These are phyloP conservation scores for Zaprionus kolodkinae DNA, from an alignment of 1,140 invertebrate species.

Conservation along the genomic window DNA sequence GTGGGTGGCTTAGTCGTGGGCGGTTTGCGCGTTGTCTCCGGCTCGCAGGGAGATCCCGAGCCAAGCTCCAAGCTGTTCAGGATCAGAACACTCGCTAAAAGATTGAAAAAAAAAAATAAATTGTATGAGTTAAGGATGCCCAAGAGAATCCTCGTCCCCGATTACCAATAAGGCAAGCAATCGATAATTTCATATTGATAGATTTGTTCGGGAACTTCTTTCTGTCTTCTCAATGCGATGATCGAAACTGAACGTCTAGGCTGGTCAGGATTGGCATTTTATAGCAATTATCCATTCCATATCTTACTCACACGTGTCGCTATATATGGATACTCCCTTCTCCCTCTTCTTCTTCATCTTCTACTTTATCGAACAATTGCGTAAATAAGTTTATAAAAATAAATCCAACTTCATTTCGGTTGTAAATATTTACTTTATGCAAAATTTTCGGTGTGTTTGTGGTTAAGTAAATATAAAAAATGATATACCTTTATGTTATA, in stretches of 20 bases:
- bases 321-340: neutral
- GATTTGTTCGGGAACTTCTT: neutral
- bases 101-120: neutral
- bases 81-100: neutral
- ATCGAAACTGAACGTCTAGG: neutral
- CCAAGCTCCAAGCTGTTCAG: neutral
- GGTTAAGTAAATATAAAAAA: neutral
- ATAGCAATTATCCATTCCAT: neutral
- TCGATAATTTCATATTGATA: neutral
- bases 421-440: neutral
- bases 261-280: neutral
- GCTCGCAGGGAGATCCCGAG: neutral
- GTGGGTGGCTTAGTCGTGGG: neutral
- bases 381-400: constrained; percentile 4
- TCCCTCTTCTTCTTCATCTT: neutral
- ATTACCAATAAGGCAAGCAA: constrained; percentile 1
- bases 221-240: neutral
- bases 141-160: neutral
- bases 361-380: neutral
- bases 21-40: neutral
- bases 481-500: neutral
- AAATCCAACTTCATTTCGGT: neutral
- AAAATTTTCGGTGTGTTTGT: neutral
- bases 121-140: neutral
- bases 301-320: neutral